Conservation (phyloP, 2,797 vertebrate genomes). For the Steatocranus sp. region DNA sequence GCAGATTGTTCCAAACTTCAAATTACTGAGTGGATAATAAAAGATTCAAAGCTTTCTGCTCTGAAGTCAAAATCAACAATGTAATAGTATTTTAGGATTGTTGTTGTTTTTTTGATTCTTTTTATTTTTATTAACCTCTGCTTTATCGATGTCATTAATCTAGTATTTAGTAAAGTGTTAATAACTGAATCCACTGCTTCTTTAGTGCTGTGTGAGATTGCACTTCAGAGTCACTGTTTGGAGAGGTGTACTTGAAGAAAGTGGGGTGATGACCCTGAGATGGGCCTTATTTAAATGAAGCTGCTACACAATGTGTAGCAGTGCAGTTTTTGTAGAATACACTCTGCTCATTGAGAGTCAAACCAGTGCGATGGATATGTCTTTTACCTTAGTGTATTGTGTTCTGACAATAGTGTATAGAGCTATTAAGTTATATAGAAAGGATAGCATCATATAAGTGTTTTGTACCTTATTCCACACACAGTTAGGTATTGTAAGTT, state of each 20-base stretch:
- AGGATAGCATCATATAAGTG: neutral
- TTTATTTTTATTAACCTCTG: neutral
- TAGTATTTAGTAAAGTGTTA: neutral
- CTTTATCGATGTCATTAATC: neutral
- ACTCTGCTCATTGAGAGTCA: conserved; percentile 21
- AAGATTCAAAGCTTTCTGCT: neutral
- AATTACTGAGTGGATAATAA: neutral
- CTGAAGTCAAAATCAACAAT: neutral
- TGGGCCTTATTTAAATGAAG: conserved; percentile 61
- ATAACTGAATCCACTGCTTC: neutral
- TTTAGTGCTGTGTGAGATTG: neutral
- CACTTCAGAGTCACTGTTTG: neutral
- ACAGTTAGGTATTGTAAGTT: neutral
- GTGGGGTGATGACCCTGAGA: conserved; percentile 52
- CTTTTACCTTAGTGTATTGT: neutral
- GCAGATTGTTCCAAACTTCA: neutral
- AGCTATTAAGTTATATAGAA: neutral
- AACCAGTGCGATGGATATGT: neutral
- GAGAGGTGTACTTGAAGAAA: conserved; percentile 18
- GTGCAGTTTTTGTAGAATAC: conserved; percentile 48
- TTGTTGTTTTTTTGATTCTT: rapidly evolving
- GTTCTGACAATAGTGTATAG: neutral
- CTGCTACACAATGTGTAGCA: too few relatives aligned
- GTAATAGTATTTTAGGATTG: neutral
- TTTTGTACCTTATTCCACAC: neutral